These are phyloP conservation scores for Coilia nasus DNA, from an alignment of 2,797 vertebrate genomes.

Conservation along the genomic window DNA sequence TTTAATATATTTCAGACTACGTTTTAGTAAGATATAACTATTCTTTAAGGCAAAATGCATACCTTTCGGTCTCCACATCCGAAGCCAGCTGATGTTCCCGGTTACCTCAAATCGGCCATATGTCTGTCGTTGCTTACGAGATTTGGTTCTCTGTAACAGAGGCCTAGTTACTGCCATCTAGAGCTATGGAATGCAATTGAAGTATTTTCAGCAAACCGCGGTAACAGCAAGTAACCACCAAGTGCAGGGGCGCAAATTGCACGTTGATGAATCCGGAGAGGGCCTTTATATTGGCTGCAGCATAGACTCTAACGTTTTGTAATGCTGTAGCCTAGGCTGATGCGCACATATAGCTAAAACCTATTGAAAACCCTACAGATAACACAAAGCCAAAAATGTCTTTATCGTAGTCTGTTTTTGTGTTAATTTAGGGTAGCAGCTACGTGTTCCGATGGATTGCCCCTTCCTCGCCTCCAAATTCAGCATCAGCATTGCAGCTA, in stretches of 20 bases:
- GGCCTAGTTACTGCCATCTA: background rate
- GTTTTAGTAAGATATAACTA: background rate
- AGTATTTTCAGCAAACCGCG: background rate
- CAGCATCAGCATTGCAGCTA: slow-evolving; percentile 78
- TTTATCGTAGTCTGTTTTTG: background rate
- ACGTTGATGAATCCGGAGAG: background rate
- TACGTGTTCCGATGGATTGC: background rate
- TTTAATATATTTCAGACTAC: background rate
- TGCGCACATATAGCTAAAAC: too few relatives aligned
- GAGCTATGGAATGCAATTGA: background rate
- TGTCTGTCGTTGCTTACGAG: background rate
- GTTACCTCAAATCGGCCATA: slow-evolving; percentile 10
- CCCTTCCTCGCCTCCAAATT: slow-evolving; percentile 70
- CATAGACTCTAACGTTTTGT: background rate
- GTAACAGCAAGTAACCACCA: background rate
- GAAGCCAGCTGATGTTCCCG: background rate
- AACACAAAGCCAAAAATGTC: too few relatives aligned
- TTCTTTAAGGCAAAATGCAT: background rate
- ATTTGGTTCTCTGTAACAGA: background rate
- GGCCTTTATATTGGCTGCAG: too few relatives aligned
- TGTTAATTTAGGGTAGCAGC: background rate
- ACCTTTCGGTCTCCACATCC: background rate
- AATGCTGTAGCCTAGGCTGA: background rate
- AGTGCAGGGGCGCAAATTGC: background rate
- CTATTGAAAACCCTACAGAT: too few relatives aligned